phyloP scores from a whole-genome alignment of 2,888 invertebrate genomes.

The Dione vanillae region DNA sequence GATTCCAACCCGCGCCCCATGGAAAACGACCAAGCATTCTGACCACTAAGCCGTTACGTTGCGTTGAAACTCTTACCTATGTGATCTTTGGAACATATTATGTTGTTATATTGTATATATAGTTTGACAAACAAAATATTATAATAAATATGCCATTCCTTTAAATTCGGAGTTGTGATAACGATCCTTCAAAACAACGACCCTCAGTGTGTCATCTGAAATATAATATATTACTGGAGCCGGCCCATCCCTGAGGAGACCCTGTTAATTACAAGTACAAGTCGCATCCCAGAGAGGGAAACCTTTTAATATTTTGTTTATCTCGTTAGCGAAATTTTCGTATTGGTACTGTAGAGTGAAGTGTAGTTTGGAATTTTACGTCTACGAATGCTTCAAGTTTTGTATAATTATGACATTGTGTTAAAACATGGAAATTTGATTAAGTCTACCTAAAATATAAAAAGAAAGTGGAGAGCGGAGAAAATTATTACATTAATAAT shows the following conservation, averaged over 20 bases:
- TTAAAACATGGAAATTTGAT: too few species aligned
- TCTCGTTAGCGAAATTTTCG: constrained; percentile 53
- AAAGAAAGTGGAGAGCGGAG: too few species aligned
- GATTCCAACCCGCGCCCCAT: too few species aligned
- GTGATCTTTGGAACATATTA: too few species aligned
- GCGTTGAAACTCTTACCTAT: too few species aligned
- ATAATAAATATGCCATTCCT: neutral
- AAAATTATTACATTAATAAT: too few species aligned
- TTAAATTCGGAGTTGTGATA: constrained; percentile 61
- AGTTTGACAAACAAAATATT: too few species aligned
- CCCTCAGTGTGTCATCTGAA: constrained; percentile 77
- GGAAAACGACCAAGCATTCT: too few species aligned
- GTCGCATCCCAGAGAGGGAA: constrained; percentile 67
- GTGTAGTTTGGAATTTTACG: neutral
- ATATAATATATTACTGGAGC: constrained; percentile 80
- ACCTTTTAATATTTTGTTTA: constrained; percentile 73
- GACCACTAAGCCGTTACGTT: too few species aligned
- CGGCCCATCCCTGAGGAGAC: constrained; percentile 77
- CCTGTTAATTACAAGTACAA: constrained; percentile 87
- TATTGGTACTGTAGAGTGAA: constrained; percentile 7
- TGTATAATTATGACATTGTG: neutral
- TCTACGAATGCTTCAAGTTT: neutral
- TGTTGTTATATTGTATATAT: too few species aligned
- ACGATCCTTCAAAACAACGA: constrained; percentile 76
- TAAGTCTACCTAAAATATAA: too few species aligned